Evolutionary conservation across 2,113 vertebrate genomes (phyloP).

Genomic region (Ploceus nigricollis): DNA sequence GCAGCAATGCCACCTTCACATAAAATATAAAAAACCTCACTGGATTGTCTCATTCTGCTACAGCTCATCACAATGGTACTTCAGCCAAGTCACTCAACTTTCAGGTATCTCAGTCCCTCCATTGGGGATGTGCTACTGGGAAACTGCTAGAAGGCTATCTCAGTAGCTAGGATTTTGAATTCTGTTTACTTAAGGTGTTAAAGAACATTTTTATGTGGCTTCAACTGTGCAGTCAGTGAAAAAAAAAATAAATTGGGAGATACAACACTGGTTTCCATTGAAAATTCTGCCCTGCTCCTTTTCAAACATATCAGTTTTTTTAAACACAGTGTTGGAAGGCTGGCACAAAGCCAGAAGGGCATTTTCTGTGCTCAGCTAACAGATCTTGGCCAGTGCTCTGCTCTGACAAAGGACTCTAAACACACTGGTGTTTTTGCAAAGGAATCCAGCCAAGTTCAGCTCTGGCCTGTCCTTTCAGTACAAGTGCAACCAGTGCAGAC

Average conservation of each 20-base stretch:
- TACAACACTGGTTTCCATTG: not conserved
- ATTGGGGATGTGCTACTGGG: not conserved
- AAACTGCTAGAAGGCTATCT: not conserved
- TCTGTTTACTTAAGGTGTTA: not conserved
- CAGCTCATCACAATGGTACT: not conserved
- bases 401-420: not conserved
- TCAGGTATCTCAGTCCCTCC: not conserved
- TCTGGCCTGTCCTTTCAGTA: not conserved
- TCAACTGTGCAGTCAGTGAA: not conserved
- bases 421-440: not conserved
- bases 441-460: not conserved
- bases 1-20: not conserved
- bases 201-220: not conserved
- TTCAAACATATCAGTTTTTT: not conserved
- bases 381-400: not conserved
- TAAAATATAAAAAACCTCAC: not conserved
- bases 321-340: fast-evolving
- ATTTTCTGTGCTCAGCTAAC: not conserved
- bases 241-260: not conserved
- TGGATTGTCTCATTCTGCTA: not conserved
- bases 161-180: not conserved
- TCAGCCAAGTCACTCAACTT: not conserved
- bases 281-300: not conserved
- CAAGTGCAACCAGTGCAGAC: not conserved
- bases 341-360: not conserved